Percentiles rank a stretch among this genome's conserved stretches.
phyloP scores from a whole-genome alignment of 2,888 invertebrate species.

The Margaritifera margaritifera region DNA sequence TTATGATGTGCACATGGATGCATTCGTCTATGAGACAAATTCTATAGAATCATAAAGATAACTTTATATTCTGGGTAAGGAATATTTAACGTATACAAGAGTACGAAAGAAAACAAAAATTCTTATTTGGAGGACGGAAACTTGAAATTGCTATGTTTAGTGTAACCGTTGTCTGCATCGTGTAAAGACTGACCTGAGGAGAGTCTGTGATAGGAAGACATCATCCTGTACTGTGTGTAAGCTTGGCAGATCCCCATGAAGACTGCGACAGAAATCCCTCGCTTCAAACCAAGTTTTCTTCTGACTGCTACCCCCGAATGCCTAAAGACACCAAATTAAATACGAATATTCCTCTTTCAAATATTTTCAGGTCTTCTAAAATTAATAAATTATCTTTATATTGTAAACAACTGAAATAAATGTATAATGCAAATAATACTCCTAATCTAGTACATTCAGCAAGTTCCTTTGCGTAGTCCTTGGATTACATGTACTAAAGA shows the following conservation, averaged over 20 bases:
- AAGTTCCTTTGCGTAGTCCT: too few relatives aligned
- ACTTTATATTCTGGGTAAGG: too few relatives aligned
- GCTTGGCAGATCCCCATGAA: slow-evolving; percentile 45
- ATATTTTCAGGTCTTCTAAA: not conserved
- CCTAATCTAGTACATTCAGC: too few relatives aligned
- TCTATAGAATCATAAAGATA: too few relatives aligned
- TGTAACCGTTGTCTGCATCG: slow-evolving; percentile 16
- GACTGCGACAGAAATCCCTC: slow-evolving; percentile 28
- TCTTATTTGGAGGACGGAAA: not conserved
- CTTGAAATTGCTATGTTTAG: not conserved
- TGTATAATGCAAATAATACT: too few relatives aligned
- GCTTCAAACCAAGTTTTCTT: slow-evolving; percentile 40
- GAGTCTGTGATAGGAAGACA: slow-evolving; percentile 22
- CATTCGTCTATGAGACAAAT: too few relatives aligned
- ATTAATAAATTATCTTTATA: too few relatives aligned
- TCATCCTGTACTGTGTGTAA: slow-evolving; percentile 40
- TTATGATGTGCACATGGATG: too few relatives aligned
- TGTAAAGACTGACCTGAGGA: not conserved
- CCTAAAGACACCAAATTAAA: slow-evolving; percentile 36
- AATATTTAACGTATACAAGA: too few relatives aligned
- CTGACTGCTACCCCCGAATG: slow-evolving; percentile 10
- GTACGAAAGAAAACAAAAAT: too few relatives aligned
- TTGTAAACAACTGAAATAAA: too few relatives aligned
- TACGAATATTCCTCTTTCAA: not conserved
- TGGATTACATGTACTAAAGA: too few relatives aligned